Conservation (phyloP, 2,888 invertebrate genomes). For the Nemotelus pantherinus region DNA sequence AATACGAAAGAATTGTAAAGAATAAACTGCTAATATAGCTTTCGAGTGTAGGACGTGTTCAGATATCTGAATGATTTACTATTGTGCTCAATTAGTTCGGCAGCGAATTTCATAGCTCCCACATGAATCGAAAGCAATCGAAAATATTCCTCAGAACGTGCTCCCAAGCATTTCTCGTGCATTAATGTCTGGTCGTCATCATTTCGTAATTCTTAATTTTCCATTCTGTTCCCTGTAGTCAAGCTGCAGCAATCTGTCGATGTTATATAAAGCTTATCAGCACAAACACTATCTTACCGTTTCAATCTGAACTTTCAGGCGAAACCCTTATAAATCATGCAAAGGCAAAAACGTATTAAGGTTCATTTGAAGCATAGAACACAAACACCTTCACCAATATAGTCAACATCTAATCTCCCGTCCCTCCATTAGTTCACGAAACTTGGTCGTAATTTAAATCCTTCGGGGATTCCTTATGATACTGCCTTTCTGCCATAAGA, state of each 20-base stretch:
- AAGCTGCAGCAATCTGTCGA: slow-evolving; percentile 15
- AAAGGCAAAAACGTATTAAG: slow-evolving; percentile 48
- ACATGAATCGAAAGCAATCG: no score
- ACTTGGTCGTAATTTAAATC: slow-evolving; percentile 51
- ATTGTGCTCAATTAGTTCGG: no score
- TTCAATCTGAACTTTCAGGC: slow-evolving; percentile 34
- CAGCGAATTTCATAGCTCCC: no score
- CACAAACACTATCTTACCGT: slow-evolving; percentile 35
- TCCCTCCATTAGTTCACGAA: slow-evolving; percentile 49
- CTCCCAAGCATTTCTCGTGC: not conserved
- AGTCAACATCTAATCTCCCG: slow-evolving; percentile 45
- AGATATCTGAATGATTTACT: no score
- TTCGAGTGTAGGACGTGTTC: no score
- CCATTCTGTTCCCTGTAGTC: not conserved
- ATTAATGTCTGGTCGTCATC: slow-evolving; percentile 8
- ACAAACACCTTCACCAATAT: slow-evolving; percentile 44
- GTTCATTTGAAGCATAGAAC: slow-evolving; percentile 39
- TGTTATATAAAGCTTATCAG: slow-evolving; percentile 42
- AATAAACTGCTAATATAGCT: no score
- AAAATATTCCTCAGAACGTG: not conserved
- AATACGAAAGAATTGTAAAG: no score
- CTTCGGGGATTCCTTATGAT: slow-evolving; percentile 50
- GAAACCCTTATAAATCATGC: slow-evolving; percentile 49
- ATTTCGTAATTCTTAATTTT: slow-evolving; percentile 31
- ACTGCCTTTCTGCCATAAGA: slow-evolving; percentile 47